Evolutionary conservation across 2,113 vertebrate species (phyloP), one percentile per base, ranked within the genome.

Genomic region (Chionodraco myersi): DNA sequence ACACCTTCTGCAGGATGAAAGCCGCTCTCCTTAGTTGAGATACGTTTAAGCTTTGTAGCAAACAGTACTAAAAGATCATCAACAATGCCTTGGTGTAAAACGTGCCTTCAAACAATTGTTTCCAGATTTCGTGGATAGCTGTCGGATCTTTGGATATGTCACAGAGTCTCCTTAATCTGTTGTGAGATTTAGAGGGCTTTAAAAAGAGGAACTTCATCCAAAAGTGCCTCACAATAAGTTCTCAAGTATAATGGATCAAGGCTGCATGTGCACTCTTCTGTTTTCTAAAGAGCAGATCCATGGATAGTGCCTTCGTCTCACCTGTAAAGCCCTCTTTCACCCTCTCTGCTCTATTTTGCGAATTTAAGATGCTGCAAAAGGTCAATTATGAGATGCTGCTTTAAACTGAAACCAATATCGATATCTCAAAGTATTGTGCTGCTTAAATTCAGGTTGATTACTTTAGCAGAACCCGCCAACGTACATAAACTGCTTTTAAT

Each of bases 91-190:
- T 26, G 0, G 59, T 51, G 76, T 58, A 36, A 75, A 69, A 56
- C 0, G 48, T 62, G 82, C 77, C 75, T 75, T 69, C n/a, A 13
- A 30, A 77, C 48, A 82, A 88, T 71, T 48, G 57, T 51, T 80
- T 91, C 78, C 82, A 88, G 75, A 89, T 82, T 85, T 89, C 14
- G 6, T 30, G 71, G 82, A 69, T 88, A 64, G 63, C 47, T 45
- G 44, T 56, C 8, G 78, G 71, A 87, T 89, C 73, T 62, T 64
- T 10, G 67, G 82, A 82, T 67, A 13, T 52, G 74, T 86, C 53
- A 23, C 76, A 64, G 72, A 56, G 66, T 75, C 77, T 44, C 49
- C 18, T 56, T 77, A 36, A 75, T 84, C 77, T 73, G 44, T 66
- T 14, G 13, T 61, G 67, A 77, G 82, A 78, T 80, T 86, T 78